phyloP scores from a whole-genome alignment of 1,140 invertebrate genomes.

The Drosophila parvula region DNA sequence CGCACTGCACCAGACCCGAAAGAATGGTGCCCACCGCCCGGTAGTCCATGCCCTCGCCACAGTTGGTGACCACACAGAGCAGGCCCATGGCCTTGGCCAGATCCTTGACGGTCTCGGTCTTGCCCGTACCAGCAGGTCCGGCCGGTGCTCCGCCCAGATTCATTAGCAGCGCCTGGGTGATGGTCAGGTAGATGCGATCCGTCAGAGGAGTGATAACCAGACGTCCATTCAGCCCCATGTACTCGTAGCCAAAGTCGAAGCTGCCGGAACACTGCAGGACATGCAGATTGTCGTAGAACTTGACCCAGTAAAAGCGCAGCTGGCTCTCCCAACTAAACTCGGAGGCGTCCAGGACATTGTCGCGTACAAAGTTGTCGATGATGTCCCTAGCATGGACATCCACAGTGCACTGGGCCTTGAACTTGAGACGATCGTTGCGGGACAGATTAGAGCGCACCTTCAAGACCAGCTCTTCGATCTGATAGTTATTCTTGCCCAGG shows the following conservation, averaged over 20 bases:
- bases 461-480: conserved; percentile 93
- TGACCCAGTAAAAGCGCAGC: conserved; percentile 95
- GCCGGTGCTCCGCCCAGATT: conserved; percentile 94
- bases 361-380: conserved; percentile 93
- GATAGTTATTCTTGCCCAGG: conserved; percentile 90
- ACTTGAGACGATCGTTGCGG: conserved; percentile 93
- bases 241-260: conserved; percentile 97
- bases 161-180: conserved; percentile 95
- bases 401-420: conserved; percentile 94
- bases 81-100: conserved; percentile 94
- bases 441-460: conserved; percentile 87
- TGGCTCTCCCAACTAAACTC: conserved; percentile 98
- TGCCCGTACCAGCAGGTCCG: conserved; percentile 91
- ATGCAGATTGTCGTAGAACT: conserved; percentile 91
- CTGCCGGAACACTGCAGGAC: conserved; percentile 92
- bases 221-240: conserved; percentile 96
- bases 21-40: conserved; percentile 93
- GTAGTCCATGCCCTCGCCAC: conserved; percentile 96
- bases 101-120: conserved; percentile 96
- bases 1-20: conserved; percentile 89
- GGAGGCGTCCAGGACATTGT: conserved; percentile 91
- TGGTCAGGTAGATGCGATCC: conserved; percentile 95
- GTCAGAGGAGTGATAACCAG: conserved; percentile 96
- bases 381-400: conserved; percentile 96
- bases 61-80: conserved; percentile 95